Evolutionary conservation across 2,113 vertebrate genomes (phyloP).

Genomic region (Hippocampus guttulatus): DNA sequence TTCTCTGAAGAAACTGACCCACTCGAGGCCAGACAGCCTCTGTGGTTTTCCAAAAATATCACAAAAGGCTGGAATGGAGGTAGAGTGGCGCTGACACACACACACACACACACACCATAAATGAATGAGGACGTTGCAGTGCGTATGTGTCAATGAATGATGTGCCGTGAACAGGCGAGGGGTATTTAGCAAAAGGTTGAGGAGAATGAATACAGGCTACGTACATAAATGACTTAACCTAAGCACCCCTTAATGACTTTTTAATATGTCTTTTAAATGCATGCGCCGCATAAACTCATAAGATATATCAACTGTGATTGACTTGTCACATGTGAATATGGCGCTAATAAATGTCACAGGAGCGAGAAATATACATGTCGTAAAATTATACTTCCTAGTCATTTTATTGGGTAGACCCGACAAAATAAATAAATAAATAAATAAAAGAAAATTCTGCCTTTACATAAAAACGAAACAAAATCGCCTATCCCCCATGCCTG

Average conservation of each 20-base stretch:
- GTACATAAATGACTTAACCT: conserved; percentile 53
- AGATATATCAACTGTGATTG: conserved; percentile 43
- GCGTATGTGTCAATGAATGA: conserved; percentile 24
- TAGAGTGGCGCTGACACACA: conserved; percentile 25
- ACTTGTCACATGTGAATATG: conserved; percentile 27
- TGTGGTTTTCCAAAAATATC: conserved; percentile 65
- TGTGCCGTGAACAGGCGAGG: conserved; percentile 45
- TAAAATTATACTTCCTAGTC: background rate
- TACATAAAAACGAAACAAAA: background rate
- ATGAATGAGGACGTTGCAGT: conserved; percentile 18
- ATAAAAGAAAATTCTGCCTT: background rate
- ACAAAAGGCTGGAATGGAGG: conserved; percentile 36
- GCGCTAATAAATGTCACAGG: conserved; percentile 32
- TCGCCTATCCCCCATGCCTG: background rate
- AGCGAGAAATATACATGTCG: background rate
- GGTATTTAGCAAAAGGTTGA: conserved; percentile 46
- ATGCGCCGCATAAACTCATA: conserved; percentile 6
- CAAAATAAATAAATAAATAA: no score
- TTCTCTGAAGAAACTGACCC: conserved; percentile 43
- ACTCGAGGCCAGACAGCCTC: conserved; percentile 35
- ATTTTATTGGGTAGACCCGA: background rate
- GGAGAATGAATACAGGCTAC: conserved; percentile 35
- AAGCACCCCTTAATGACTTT: conserved; percentile 46
- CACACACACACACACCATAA: conserved; percentile 11
- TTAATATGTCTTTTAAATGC: conserved; percentile 59